Evolutionary conservation across 2,888 invertebrate genomes (phyloP).

Genomic region (Trichopoda pennipes): DNA sequence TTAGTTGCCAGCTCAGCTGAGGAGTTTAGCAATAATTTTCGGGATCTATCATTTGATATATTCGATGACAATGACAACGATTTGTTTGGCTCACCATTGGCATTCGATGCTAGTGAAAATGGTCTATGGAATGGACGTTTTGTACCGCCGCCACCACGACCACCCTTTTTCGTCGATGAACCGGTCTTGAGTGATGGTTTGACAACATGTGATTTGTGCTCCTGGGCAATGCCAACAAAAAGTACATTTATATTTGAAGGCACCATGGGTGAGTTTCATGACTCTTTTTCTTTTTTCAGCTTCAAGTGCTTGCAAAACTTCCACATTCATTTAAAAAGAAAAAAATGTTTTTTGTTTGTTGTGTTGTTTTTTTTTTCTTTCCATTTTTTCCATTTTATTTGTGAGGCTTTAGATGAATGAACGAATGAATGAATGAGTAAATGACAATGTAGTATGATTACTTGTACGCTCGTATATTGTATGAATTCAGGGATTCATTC

Average conservation of each 20-base stretch:
- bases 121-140: constrained; percentile 82
- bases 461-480: constrained; percentile 43
- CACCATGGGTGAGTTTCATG: constrained; percentile 82
- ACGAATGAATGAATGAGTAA: constrained; percentile 22
- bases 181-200: constrained; percentile 85
- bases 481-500: constrained; percentile 34
- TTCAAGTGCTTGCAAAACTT: constrained; percentile 23
- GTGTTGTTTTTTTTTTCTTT: background rate
- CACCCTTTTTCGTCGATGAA: constrained; percentile 84
- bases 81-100: constrained; percentile 80
- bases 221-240: constrained; percentile 86
- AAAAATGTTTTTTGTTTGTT: too few relatives aligned
- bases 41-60: constrained; percentile 79
- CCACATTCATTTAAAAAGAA: constrained; percentile 33
- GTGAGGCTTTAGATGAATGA: constrained; percentile 27
- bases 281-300: background rate
- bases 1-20: constrained; percentile 78
- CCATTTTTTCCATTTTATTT: constrained; percentile 22
- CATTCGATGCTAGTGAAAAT: constrained; percentile 81
- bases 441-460: constrained; percentile 47
- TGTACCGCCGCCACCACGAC: constrained; percentile 86
- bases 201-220: constrained; percentile 88
- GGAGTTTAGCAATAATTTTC: constrained; percentile 77
- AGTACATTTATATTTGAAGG: constrained; percentile 83
- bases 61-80: constrained; percentile 79